Percentiles rank a stretch among this genome's conserved stretches.
These are phyloP conservation scores for Pocota personata DNA, from an alignment of 2,888 invertebrate genomes.

Conservation along the genomic window DNA sequence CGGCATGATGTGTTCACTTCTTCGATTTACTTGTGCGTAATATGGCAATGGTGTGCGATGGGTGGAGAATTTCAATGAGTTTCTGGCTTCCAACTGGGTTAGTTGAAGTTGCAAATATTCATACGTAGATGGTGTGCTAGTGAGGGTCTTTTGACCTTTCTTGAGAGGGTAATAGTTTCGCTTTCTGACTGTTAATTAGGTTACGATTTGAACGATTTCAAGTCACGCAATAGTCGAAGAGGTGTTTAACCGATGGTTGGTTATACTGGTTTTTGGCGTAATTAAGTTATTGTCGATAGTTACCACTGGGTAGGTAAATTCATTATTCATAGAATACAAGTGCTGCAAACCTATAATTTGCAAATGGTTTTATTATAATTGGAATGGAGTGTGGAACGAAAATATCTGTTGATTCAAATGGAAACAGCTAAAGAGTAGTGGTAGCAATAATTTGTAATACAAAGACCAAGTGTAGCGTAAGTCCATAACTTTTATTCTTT, in stretches of 20 bases:
- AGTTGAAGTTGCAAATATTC: neutral
- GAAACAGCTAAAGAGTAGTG: no score
- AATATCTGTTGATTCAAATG: neutral
- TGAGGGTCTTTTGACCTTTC: conserved; percentile 26
- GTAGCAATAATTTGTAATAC: no score
- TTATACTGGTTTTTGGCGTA: neutral
- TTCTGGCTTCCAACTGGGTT: neutral
- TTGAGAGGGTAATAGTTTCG: conserved; percentile 1
- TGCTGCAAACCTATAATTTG: neutral
- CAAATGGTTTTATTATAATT: neutral
- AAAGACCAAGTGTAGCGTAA: no score
- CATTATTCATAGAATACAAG: neutral
- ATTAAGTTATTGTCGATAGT: neutral
- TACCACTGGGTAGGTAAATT: neutral
- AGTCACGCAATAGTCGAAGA: conserved; percentile 16
- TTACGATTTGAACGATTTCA: neutral
- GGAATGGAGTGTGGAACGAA: neutral
- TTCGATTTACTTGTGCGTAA: conserved; percentile 36
- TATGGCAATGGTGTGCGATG: neutral
- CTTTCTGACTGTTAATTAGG: conserved; percentile 4
- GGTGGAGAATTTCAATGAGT: conserved; percentile 28
- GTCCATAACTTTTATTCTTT: no score
- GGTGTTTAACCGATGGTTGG: neutral
- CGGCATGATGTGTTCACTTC: conserved; percentile 17
- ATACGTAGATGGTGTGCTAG: neutral